Evolutionary conservation across 1,140 invertebrate genomes (phyloP), one percentile per base, ranked within the genome.

Genomic region (Kradibia gibbosae): DNA sequence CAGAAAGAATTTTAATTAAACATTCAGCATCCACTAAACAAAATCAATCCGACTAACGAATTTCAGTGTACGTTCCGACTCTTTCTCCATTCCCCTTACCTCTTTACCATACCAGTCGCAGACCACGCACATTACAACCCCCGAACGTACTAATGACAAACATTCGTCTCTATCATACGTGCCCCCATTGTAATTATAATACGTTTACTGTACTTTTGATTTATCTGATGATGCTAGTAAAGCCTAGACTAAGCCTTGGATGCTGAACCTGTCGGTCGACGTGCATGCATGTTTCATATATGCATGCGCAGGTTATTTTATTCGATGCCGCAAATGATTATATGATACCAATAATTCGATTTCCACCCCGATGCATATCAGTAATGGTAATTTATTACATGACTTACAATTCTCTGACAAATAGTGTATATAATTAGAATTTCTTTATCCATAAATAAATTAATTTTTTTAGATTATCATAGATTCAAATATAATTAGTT

Each of bases 101-200:
- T 3, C 15, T 20, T n/a, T n/a, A n/a, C 10, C 50, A 11, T 11
- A 11, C 50, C 50, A 11, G 13, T 53, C 50, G 22, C 50, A 11
- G 13, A 53, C 3, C 50, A 11, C 3, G 10, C 50, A 11, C 45
- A 13, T 45, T 13, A n/a, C 80, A 80, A 82, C 83, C 71, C 48
- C 31, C 34, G 1, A 11, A 3, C 25, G 8, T 39, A 17, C 53
- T 8, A 42, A 28, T n/a, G 34, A 17, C 39, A 84, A 82, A 83
- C 84, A 86, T 85, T 83, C 85, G 80, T 86, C 83, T 87, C 84
- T 84, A 85, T 83, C 79, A 50, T 86, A 83, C 83, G 81, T 82
- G 50, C 78, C 84, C 42, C 84, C 83, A 88, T 89, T 89, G 88
- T 88, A 86, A 88, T 89, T 89, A 67, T 88, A 89, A 89, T 86